Percentiles rank a stretch among this genome's conserved stretches.
These are phyloP conservation scores for Macrotus californicus DNA, from an alignment of 2,113 vertebrate genomes.

Conservation along the genomic window DNA sequence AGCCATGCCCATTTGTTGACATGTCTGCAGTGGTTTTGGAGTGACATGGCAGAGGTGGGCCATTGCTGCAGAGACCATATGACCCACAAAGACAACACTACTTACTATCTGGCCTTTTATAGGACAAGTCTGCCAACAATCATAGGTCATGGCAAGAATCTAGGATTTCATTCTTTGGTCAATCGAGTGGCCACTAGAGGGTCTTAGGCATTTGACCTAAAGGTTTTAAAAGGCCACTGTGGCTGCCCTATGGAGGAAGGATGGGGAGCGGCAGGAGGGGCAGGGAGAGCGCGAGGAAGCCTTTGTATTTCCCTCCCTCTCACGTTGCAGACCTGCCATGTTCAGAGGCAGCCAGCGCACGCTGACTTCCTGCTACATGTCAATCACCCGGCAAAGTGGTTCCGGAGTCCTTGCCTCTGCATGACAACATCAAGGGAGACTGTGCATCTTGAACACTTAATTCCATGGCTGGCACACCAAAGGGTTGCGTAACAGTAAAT, in stretches of 20 bases:
- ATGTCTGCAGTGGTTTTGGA: not conserved
- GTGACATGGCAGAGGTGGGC: not conserved
- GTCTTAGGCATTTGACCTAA: not conserved
- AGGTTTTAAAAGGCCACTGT: not conserved
- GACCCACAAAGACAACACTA: not conserved
- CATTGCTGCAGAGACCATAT: rapidly evolving
- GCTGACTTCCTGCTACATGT: rapidly evolving
- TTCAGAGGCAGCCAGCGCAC: rapidly evolving
- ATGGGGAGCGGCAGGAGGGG: not conserved
- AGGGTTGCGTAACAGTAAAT: not conserved
- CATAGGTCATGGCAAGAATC: not conserved
- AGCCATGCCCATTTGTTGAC: not conserved
- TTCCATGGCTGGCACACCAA: not conserved
- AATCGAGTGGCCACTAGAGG: not conserved
- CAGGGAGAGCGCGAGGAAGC: not conserved
- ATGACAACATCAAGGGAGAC: not conserved
- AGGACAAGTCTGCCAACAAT: not conserved
- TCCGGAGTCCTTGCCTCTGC: not conserved
- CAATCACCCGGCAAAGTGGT: not conserved
- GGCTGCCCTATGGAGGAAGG: not conserved
- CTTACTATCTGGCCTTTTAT: not conserved
- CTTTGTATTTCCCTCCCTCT: rapidly evolving
- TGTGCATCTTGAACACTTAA: not conserved
- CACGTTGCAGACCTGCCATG: rapidly evolving
- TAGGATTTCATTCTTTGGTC: not conserved